These are phyloP conservation scores for Anguilla rostrata DNA, from an alignment of 2,113 vertebrate genomes.

Conservation along the genomic window DNA sequence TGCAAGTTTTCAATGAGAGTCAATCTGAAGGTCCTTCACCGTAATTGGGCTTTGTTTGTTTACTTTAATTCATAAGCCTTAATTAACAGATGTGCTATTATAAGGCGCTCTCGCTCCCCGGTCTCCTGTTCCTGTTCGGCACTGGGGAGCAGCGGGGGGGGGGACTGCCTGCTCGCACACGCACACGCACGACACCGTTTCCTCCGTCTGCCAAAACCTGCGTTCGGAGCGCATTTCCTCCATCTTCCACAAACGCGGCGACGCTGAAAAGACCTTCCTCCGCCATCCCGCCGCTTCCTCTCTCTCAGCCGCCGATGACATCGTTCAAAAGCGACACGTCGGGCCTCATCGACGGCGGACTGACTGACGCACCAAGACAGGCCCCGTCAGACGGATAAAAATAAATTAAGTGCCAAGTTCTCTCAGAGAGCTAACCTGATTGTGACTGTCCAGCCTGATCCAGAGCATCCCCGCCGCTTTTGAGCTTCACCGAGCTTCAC, in stretches of 20 bases:
- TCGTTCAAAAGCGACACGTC: not conserved
- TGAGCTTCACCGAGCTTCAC: not conserved
- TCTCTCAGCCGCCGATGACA: not conserved
- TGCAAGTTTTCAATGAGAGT: constrained; percentile 39
- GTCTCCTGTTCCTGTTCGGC: constrained; percentile 57
- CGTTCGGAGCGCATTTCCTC: not conserved
- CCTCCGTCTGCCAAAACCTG: not conserved
- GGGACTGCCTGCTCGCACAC: constrained; percentile 49
- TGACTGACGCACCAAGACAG: not conserved
- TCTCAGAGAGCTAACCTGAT: not conserved
- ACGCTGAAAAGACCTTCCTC: constrained; percentile 48
- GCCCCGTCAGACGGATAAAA: not conserved
- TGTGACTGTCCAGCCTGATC: not conserved
- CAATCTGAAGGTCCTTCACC: constrained; percentile 56
- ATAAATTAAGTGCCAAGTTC: not conserved
- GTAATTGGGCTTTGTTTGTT: constrained; percentile 64
- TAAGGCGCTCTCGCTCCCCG: constrained; percentile 42
- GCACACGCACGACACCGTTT: constrained; percentile 20
- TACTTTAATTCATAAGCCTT: constrained; percentile 60
- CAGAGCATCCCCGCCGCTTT: not conserved
- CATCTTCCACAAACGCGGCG: constrained; percentile 46
- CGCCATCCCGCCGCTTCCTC: not conserved
- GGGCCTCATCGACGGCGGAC: not conserved
- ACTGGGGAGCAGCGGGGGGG: constrained; percentile 63
- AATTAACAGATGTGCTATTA: constrained; percentile 56